Evolutionary conservation across 1,140 invertebrate species (phyloP), one percentile per base, ranked within the genome.

Genomic region (Acromyrmex heyeri): DNA sequence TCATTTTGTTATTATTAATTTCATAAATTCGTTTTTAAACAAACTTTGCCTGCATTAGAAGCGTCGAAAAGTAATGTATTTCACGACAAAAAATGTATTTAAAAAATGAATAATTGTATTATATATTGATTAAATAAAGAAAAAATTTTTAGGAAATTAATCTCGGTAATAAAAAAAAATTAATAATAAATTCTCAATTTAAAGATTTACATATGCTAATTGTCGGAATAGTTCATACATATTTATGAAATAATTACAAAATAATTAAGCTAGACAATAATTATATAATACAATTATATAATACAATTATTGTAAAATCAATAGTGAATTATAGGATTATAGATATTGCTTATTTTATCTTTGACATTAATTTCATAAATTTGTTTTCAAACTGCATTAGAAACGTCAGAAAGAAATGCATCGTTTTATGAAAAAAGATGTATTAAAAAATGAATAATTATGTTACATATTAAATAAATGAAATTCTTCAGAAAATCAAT

Each of bases 231-330:
- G 10, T 34, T 53, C 4, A 48, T 48, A 16, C 50, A 50, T 44
- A 69, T 61, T 21, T 75, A 44, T 6, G 72, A 55, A 73, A 75
- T 67, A 72, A 72, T 14, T 8, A 44, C 6, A 64, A 55, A 73
- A 75, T 67, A 72, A 72, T 14, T 8, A 14, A 16, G 6, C 5
- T 8, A 10, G 18, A 38, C 24, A 24, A 30, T 53, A 53, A 30
- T 73, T 30, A 18, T 73, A 53, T 6, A n/a, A 27, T 50, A 27
- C 10, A 53, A 30, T 73, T 30, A 18, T 73, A 53, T 6, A n/a
- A 27, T 50, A 27, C 10, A 72, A 55, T 21, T 57, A 21, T 62
- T 48, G 62, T 50, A 30, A 72, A 78, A 69, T 34, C 44, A 57
- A 50, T 10, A 7, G n/a, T 21, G 3, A 38, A 2, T 48, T 53